A percentile compares a stretch with the other conserved stretches of the same genome.
phyloP scores from a whole-genome alignment of 2,888 invertebrate species.

The Leptopterna dolabrata region DNA sequence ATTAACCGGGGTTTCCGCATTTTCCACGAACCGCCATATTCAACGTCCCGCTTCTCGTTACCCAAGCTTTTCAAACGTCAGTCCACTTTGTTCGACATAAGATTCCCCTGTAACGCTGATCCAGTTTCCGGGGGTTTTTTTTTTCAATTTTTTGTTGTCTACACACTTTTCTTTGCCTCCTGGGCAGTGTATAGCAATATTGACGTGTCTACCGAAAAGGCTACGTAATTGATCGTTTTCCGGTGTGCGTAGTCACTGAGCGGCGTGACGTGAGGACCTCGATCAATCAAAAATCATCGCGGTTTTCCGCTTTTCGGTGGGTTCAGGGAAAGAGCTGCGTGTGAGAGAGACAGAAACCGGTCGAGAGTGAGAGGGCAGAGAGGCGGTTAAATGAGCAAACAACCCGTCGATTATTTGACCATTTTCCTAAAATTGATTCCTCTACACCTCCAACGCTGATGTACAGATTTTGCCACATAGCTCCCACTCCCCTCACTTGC shows the following conservation, averaged over 20 bases:
- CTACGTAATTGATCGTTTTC: background rate
- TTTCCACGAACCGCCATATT: too few species aligned
- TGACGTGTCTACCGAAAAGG: background rate
- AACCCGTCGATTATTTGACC: slow-evolving; percentile 48
- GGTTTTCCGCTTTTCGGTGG: slow-evolving; percentile 6
- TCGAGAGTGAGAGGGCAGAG: slow-evolving; percentile 10
- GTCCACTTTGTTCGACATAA: background rate
- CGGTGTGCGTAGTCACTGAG: background rate
- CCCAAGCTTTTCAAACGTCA: background rate
- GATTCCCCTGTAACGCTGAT: background rate
- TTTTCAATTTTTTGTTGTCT: background rate
- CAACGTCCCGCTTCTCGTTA: background rate
- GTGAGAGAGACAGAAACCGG: background rate
- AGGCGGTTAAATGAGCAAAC: slow-evolving; percentile 43
- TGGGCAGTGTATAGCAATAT: background rate
- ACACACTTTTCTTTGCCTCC: background rate
- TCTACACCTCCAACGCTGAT: background rate
- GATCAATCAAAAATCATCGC: slow-evolving; percentile 40
- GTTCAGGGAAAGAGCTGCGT: background rate
- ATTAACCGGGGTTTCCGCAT: too few species aligned
- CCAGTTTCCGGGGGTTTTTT: background rate
- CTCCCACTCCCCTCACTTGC: too few species aligned
- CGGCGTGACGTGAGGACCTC: background rate
- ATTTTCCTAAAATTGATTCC: slow-evolving; percentile 49
- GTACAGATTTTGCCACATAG: too few species aligned